Evolutionary conservation across 2,113 vertebrate species (phyloP).

Genomic region (cattle (Bos taurus)): DNA sequence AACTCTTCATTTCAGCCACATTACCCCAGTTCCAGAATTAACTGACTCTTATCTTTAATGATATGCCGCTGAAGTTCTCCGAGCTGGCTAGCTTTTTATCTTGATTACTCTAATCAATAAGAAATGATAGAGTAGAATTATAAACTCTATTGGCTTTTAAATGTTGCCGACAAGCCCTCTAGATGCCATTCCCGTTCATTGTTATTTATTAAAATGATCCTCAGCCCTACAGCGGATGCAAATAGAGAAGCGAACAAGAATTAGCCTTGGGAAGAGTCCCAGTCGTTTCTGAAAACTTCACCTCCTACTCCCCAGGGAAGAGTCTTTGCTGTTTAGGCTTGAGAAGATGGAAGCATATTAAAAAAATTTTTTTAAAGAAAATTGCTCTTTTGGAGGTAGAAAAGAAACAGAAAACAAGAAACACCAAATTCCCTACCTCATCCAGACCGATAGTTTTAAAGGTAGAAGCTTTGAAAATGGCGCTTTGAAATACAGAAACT

Average conservation of each 20-base stretch:
- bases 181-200: constrained; percentile 82
- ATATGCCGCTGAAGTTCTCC: constrained; percentile 88
- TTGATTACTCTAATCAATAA: constrained; percentile 94
- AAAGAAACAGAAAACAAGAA: background rate
- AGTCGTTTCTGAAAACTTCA: background rate
- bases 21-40: constrained; percentile 89
- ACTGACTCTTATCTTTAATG: constrained; percentile 94
- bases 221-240: constrained; percentile 76
- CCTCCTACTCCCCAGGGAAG: background rate
- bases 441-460: background rate
- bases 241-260: constrained; percentile 72
- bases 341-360: background rate
- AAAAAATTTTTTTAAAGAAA: constrained; percentile 48
- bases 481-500: background rate
- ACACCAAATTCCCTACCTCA: background rate
- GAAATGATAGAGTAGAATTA: constrained; percentile 89
- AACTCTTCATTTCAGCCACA: constrained; percentile 90
- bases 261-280: background rate
- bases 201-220: constrained; percentile 86
- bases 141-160: constrained; percentile 90
- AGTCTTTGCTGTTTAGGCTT: constrained; percentile 4
- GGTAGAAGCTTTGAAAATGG: background rate
- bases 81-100: constrained; percentile 88
- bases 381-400: background rate
- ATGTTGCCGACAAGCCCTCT: constrained; percentile 84